These are phyloP conservation scores for Puntigrus tetrazona DNA, from an alignment of 2,113 vertebrate species.

Conservation along the genomic window DNA sequence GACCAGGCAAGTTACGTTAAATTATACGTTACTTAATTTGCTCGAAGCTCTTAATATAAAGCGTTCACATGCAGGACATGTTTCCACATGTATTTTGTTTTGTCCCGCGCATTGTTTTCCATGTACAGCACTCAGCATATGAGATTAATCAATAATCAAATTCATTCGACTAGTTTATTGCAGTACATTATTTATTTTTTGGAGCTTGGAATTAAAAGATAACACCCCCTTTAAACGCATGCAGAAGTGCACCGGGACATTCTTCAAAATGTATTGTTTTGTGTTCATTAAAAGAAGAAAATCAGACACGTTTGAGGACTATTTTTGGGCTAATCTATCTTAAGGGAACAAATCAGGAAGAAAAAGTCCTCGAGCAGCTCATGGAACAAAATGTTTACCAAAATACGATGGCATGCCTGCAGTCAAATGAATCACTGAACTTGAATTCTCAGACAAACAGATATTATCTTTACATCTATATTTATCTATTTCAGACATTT, in stretches of 20 bases:
- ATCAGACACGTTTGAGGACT: background rate
- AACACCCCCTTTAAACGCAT: too few relatives aligned
- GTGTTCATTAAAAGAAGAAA: background rate
- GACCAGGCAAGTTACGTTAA: too few relatives aligned
- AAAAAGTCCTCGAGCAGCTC: background rate
- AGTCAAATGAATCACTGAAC: background rate
- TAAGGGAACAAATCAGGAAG: background rate
- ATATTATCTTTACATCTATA: background rate
- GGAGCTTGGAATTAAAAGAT: too few relatives aligned
- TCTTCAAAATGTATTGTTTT: background rate
- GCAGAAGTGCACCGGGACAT: background rate
- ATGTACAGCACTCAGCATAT: too few relatives aligned
- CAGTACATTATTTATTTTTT: too few relatives aligned
- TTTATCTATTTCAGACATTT: constrained; percentile 23
- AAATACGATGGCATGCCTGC: background rate
- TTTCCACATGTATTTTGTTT: too few relatives aligned
- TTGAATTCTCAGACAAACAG: background rate
- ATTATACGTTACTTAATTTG: too few relatives aligned
- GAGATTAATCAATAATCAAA: too few relatives aligned
- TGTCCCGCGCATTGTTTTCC: too few relatives aligned
- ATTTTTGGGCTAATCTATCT: background rate
- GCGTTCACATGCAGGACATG: too few relatives aligned
- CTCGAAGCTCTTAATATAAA: too few relatives aligned
- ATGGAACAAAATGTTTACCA: background rate
- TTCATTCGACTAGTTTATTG: too few relatives aligned